Base-by-base conservation (phyloP, 2,797 vertebrate genomes). In the Betta splendens region DNA sequence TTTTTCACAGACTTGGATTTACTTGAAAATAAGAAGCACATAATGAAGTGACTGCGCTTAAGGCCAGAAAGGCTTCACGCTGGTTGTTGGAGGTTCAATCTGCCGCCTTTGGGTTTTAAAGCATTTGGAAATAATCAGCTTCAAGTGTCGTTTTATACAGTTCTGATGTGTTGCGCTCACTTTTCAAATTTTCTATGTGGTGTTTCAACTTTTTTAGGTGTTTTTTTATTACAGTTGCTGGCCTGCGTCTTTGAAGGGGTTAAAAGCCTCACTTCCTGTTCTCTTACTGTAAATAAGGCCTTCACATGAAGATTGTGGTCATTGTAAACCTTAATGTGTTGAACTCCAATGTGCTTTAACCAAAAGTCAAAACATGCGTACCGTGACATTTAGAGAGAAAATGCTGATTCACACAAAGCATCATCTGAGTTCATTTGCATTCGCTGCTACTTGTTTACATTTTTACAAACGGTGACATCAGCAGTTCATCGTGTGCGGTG, bases 1-100 rank as follows among this genome's bases (percentile, higher is more conserved):
- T 39, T 39, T 49, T 31, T 58, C 50, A 39, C 64, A 72, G 36
- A 74, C 26, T 75, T 81, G 74, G 64, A 33, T 83, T 77, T 83
- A 89, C 85, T 87, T 89, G 87, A 88, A 85, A 61, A 61, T 36
- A 59, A 7, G 1, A 48, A 80, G 77, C 84, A 84, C 85, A 85
- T 75, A 38, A 40, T 23, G 13, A 47, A 25, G 20, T 36, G 57
- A 42, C 40, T 44, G 55, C 36, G 47, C 39, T 51, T 7, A 0
- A 48, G 62, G 59, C 28, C 38, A 35, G 18, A 43, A 43, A 60
- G 66, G 16, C 49, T 21, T 18, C 54, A 67, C 54, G 58, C 51
- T 11, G 7, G 23, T 39, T 50, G 38, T 12, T 18, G 7, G 5
- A 31, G 43, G 63, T 66, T 51, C 65, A 1, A 23, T 31, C 59